Evolutionary conservation across 1,140 invertebrate genomes (phyloP), one percentile per base, ranked within the genome.

Genomic region (Drosophila kepulauana): DNA sequence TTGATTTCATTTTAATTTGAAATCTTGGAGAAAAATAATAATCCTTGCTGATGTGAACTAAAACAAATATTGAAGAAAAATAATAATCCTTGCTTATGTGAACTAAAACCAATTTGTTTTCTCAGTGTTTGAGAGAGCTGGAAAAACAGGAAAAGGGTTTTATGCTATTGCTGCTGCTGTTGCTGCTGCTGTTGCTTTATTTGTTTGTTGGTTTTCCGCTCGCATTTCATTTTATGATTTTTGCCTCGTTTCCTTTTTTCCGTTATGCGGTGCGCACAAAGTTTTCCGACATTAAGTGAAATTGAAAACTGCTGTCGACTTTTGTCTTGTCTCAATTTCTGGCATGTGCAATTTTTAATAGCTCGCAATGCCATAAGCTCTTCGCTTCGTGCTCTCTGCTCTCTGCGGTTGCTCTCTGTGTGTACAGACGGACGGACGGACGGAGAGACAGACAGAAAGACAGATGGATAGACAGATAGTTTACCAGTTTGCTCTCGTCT

Each of bases 321-420:
- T 79, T 62, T 64, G 62, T 79, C 68, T 72, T 73, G 80, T 88
- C 77, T 88, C 85, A 79, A 87, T 87, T 84, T 77, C 70, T 86
- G 84, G 77, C 77, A 88, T 87, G 80, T 89, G 81, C 85, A 81
- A 67, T 89, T 89, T 89, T 89, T 89, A 88, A 87, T 87, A 89
- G 85, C 72, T 57, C 11, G 41, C 57, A 54, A 41, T 68, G 52
- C 28, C 52, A 56, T 33, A 56, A 16, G 41, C 28, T 63, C 52
- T 51, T 66, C 66, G 57, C 61, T 61, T 38, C 67, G 45, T 64
- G 52, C 13, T 43, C 25, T 51, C 20, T 61, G 46, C 49, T 43
- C 25, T 51, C 25, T 61, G 46, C 59, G 57, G 33, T 58, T 25
- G 20, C 46, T 52, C 25, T 59, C 4, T 15, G 56, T 56, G 11